Base-by-base conservation (phyloP, 2,888 invertebrate genomes). In the Callyntrura guangdongensis region DNA sequence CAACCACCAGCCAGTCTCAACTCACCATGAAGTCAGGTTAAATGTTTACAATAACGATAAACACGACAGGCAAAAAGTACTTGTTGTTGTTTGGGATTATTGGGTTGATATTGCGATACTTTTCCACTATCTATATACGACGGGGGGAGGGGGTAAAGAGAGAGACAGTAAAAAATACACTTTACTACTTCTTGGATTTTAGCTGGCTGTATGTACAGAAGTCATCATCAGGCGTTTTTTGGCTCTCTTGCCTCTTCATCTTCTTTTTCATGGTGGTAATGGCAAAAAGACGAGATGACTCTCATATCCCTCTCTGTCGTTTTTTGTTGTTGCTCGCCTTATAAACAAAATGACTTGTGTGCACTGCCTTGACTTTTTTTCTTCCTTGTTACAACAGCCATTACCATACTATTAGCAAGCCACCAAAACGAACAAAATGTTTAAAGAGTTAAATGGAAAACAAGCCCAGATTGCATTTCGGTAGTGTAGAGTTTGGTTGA, bases 41-140 rank as follows among this genome's bases (percentile, higher is more conserved):
- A 88, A 72, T 82, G 72, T 88, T 88, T 82, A 82, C 81, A 82
- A 36, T 45, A 74, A 86, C 61, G 74, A 86, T 59, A 74, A 59
- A 86, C 59, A 47, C 56, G 72, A 74, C 59, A 77, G 72, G 56
- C 59, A 77, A 53, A 45, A 74, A 61, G 25, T 45, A 86, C 85
- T 85, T 85, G 79, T 82, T 82, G 64, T 85, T 64, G 45, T 17
- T 14, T 72, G 72, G 69, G 56, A 72, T 72, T 56, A 85, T 74
- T 72, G 17, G n/a, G n/a, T n/a, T 53, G 69, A 17, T 69, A 53
- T 45, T 74, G 86, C 22, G 36, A 61, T 84, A 12, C 61, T 22
- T 67, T 25, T 27, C 56, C 14, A 14, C 12, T 64, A 12, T 36
- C 82, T 81, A 20, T 11, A 36, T 69, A 69, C 20, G 27, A 11